phyloP scores from a whole-genome alignment of 2,888 invertebrate species.

The Gerris lacustris region DNA sequence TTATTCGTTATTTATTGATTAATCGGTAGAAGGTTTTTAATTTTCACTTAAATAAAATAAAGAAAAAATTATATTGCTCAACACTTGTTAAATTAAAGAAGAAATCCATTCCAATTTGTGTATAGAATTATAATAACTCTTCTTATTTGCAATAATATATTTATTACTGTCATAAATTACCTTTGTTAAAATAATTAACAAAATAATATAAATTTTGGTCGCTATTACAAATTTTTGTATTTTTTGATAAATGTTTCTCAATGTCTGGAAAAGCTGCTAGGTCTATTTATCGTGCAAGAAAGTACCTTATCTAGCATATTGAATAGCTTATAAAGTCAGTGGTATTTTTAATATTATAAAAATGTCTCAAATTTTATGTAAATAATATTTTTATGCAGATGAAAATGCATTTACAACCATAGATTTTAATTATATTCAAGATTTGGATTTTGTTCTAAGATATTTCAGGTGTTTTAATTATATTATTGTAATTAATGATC shows the following conservation, averaged over 20 bases:
- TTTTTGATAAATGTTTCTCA: not conserved
- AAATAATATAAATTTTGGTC: not conserved
- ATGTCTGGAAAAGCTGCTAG: not conserved
- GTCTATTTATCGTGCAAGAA: constrained; percentile 2
- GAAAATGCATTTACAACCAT: constrained; percentile 24
- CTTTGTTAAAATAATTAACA: not conserved
- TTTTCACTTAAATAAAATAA: not conserved
- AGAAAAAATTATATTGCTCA: not conserved
- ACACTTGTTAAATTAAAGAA: not conserved
- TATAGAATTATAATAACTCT: not conserved
- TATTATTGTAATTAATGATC: constrained; percentile 26
- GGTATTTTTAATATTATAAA: constrained; percentile 26
- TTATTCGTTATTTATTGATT: not conserved
- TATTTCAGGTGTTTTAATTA: constrained; percentile 26
- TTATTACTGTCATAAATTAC: not conserved
- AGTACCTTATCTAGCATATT: constrained; percentile 7
- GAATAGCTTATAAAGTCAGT: constrained; percentile 22
- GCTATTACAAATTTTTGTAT: not conserved
- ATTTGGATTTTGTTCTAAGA: constrained; percentile 24
- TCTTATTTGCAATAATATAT: not conserved
- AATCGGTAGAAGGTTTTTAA: not conserved
- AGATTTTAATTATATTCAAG: constrained; percentile 21
- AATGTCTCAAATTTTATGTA: constrained; percentile 22
- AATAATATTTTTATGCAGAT: constrained; percentile 27
- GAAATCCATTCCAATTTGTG: not conserved